A percentile compares a stretch with the other conserved stretches of the same genome.
Evolutionary conservation across 2,113 vertebrate species (phyloP).

Genomic region (Notothenia rossii): DNA sequence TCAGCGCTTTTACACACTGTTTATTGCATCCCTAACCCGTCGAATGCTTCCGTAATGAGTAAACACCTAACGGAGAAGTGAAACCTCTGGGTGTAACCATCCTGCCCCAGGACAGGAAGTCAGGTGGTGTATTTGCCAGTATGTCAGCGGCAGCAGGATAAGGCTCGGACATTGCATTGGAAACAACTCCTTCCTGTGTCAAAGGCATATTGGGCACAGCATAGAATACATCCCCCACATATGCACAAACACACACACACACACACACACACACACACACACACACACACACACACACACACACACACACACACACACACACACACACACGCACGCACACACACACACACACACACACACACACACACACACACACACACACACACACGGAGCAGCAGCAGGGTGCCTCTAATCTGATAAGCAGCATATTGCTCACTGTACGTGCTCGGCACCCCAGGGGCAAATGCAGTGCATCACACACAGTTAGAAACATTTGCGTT

Average conservation of each 20-base stretch:
- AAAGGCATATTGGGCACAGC: not conserved
- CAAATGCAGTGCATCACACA: slow-evolving; percentile 38
- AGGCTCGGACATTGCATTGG: slow-evolving; percentile 47
- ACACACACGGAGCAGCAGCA: slow-evolving; percentile 24
- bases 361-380: not conserved
- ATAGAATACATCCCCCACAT: not conserved
- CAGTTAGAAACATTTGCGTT: slow-evolving; percentile 13
- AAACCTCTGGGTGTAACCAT: slow-evolving; percentile 15
- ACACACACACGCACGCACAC: not conserved
- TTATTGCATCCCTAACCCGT: not conserved
- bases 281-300: no score
- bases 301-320: no score
- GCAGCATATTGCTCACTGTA: slow-evolving; percentile 37
- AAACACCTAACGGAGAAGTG: slow-evolving; percentile 5
- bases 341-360: not conserved
- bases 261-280: not conserved
- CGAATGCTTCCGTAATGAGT: not conserved
- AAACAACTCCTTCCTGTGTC: slow-evolving; percentile 63
- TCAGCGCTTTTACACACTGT: not conserved
- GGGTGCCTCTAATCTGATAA: slow-evolving; percentile 61
- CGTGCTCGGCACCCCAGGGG: slow-evolving; percentile 33
- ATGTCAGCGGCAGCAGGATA: slow-evolving; percentile 57
- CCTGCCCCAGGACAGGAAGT: slow-evolving; percentile 48
- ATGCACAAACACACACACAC: not conserved
- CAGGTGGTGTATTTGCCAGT: slow-evolving; percentile 21